Evolutionary conservation across 2,113 vertebrate species (phyloP).

Genomic region (Pterocles orientalis): DNA sequence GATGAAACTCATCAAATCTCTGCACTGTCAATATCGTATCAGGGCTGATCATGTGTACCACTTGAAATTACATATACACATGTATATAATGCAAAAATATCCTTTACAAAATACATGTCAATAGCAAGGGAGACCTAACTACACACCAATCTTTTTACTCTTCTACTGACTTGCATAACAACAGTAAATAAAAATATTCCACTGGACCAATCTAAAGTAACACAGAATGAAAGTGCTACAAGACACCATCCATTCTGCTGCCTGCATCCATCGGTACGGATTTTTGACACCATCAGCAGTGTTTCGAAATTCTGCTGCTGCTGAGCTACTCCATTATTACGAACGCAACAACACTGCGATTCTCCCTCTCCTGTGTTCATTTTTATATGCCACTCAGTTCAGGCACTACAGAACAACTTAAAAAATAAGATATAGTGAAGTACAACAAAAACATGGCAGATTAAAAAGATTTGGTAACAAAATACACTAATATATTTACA

Average conservation of each 20-base stretch:
- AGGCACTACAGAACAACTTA: background rate
- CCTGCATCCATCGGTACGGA: background rate
- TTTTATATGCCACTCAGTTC: background rate
- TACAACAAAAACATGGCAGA: background rate
- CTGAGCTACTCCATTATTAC: background rate
- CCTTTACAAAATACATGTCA: background rate
- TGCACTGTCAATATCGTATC: background rate
- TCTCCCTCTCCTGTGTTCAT: background rate
- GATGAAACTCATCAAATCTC: constrained; percentile 6
- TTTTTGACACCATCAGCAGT: background rate
- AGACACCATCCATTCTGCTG: background rate
- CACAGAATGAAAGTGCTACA: background rate
- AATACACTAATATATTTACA: background rate
- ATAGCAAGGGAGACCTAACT: background rate
- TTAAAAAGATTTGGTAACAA: background rate
- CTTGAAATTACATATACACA: background rate
- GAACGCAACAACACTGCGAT: background rate
- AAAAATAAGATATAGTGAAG: background rate
- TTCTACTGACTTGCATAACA: background rate
- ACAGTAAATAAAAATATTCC: background rate
- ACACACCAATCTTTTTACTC: background rate
- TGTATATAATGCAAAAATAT: background rate
- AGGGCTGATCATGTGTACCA: background rate
- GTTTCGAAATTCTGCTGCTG: background rate
- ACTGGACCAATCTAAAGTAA: background rate